A percentile compares a stretch with the other conserved stretches of the same genome.
phyloP scores from a whole-genome alignment of 2,113 vertebrate genomes.

The Acanthisitta chloris region DNA sequence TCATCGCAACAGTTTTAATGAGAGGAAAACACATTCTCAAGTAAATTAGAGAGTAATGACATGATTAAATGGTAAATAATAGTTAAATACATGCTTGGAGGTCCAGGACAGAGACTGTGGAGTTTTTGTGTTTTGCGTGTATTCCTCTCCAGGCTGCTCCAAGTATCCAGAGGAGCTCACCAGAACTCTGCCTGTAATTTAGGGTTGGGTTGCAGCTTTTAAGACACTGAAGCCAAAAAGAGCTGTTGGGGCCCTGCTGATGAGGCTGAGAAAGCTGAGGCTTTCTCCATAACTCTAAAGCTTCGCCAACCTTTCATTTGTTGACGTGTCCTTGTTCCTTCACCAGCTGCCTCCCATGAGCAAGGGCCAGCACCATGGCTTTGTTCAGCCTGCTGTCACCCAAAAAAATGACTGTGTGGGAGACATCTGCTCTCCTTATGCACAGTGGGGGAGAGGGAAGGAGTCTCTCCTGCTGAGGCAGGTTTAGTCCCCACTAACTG shows the following conservation, averaged over 20 bases:
- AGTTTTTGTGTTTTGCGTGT: slow-evolving; percentile 6
- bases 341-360: not conserved
- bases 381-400: not conserved
- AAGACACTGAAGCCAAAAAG: not conserved
- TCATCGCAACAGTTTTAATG: not conserved
- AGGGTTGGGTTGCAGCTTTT: not conserved
- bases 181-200: slow-evolving; percentile 14
- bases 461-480: not conserved
- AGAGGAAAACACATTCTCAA: slow-evolving; percentile 53
- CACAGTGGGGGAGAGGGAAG: not conserved
- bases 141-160: slow-evolving; percentile 6
- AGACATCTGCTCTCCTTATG: slow-evolving; percentile 40
- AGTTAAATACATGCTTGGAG: slow-evolving; percentile 46
- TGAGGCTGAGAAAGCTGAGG: not conserved
- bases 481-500: not conserved
- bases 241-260: not conserved
- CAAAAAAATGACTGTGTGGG: not conserved
- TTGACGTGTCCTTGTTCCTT: not conserved
- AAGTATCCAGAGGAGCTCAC: not conserved
- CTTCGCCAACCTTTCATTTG: accelerated
- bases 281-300: not conserved
- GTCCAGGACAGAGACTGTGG: slow-evolving; percentile 31
- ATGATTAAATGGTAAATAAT: slow-evolving; percentile 51
- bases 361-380: not conserved
- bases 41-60: slow-evolving; percentile 36